Conservation (phyloP, 2,113 vertebrate species). For the Catharus fuscescens region DNA sequence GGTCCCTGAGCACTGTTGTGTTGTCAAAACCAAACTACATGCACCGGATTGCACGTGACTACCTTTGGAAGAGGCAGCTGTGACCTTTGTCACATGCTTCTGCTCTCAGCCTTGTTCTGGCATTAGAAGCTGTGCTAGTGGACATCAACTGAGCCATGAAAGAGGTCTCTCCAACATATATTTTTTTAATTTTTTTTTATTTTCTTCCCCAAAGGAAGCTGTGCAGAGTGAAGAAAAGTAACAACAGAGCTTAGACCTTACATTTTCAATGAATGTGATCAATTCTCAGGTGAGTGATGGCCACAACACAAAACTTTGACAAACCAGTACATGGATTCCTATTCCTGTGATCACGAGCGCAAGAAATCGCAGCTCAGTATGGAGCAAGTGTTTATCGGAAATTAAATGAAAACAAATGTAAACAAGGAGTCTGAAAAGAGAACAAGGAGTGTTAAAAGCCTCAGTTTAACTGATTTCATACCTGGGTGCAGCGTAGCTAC, state of each 20-base stretch:
- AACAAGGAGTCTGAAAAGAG: not conserved
- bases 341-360: accelerated
- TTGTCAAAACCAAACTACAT: not conserved
- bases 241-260: not conserved
- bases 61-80: not conserved
- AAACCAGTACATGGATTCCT: not conserved
- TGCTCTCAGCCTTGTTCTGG: not conserved
- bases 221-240: not conserved
- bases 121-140: not conserved
- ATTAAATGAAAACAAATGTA: not conserved
- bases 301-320: not conserved
- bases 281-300: not conserved
- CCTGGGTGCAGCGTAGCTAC: not conserved
- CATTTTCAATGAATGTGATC: not conserved
- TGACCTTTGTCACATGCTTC: not conserved
- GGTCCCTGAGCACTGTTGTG: not conserved
- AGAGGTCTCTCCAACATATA: not conserved
- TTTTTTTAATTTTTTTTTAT: too few relatives aligned
- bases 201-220: not conserved
- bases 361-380: not conserved
- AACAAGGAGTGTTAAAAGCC: not conserved
- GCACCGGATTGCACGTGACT: not conserved
- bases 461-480: not conserved
- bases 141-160: not conserved
- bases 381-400: not conserved